Evolutionary conservation across 2,113 vertebrate species (phyloP), one percentile per base, ranked within the genome.

Genomic region (Vulpes vulpes): DNA sequence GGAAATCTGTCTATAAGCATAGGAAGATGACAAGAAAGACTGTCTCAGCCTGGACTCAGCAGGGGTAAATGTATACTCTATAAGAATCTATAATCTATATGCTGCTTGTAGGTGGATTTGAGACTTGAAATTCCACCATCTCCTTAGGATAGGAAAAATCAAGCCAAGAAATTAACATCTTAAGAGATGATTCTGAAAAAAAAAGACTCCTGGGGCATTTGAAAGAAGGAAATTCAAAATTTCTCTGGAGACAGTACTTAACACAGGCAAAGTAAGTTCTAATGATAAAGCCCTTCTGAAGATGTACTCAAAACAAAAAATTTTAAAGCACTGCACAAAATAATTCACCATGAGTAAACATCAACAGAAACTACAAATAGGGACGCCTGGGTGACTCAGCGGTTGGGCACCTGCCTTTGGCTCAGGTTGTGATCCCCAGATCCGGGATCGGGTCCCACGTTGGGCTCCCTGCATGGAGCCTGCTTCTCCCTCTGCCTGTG

Each of bases 101-200:
- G 3, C 74, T 90, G 25, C 27, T 67, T 11, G 1, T 27, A 69
- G 59, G 11, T 43, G 2, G 65, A 83, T 53, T 17, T 71, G 35
- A 32, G 55, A 94, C 76, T 94, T 89, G 67, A 86, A 82, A 76
- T 95, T 81, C 82, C 4, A 55, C 10, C 23, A 60, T 86, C 43
- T 82, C 62, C 80, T 51, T 87, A 83, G 43, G 25, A 22, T 49
- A 38, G 59, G 59, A 97, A 89, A 27, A 96, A 49, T 85, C 17
- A 85, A 74, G 38, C 20, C 22, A 95, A 71, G 67, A 93, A 86
- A 85, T 38, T 69, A 89, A 90, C 43, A 51, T 49, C 43, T 43
- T 43, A 95, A 95, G 79, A 97, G 53, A 8, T 89, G 27, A 94
- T 84, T 32, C 62, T 97, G n/a, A 83, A 80, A 89, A 85, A 85